Evolutionary conservation across 2,113 vertebrate species (phyloP), one percentile per base, ranked within the genome.

Genomic region (Aix galericulata): DNA sequence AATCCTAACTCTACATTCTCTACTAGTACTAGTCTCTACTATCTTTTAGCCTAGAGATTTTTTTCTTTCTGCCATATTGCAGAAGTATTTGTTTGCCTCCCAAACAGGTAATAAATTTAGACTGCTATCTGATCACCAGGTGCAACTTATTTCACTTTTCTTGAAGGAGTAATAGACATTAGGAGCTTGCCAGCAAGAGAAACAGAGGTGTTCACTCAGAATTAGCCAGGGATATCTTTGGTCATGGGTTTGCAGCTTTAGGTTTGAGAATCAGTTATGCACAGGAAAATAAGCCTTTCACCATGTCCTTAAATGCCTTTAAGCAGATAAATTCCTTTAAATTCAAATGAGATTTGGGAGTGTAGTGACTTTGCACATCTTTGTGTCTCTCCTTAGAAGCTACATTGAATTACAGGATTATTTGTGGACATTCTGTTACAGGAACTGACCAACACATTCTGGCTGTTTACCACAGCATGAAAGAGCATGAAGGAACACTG

Each of bases 401-500:
- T 8, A 9, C 1, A 2, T 79, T 55, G 75, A 89, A 55, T 26
- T 44, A 18, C 46, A 55, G 53, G 46, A 79, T 75, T 68, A n/a
- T 40, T 60, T 55, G 14, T 63, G 3, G 20, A 11, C 34, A n/a
- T 73, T 72, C 46, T 55, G 40, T 63, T 89, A 42, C 66, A 50
- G 38, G 31, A 91, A 64, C 12, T 16, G 62, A 14, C 38, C 0
- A 0, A 27, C 9, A 75, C 10, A 21, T 63, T 81, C 89, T 0
- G 0, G n/a, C 34, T 78, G 22, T 66, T 93, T 78, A 79, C 22
- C 26, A 40, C 25, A 60, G 52, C 58, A 31, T 26, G 23, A 78
- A 82, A 88, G 68, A 64, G 67, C n/a, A 63, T 58, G n/a, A 90
- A 46, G 16, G 67, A 83, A 82, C 29, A 50, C 52, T n/a, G 59